These are phyloP conservation scores for Cephus pygmeus DNA, from an alignment of 2,888 invertebrate species.

Conservation along the genomic window DNA sequence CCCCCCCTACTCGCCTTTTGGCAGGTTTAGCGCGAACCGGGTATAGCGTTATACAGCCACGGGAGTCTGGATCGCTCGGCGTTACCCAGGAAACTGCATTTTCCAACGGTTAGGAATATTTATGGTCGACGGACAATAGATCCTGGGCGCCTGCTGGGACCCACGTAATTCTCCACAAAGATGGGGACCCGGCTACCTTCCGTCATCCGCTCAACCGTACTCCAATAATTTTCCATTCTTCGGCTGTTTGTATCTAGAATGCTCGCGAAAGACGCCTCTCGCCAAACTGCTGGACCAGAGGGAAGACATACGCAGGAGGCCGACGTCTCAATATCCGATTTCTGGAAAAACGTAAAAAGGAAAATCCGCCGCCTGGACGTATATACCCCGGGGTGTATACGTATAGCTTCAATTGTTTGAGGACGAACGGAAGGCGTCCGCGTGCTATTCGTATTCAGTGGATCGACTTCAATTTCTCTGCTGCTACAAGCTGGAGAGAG, in stretches of 20 bases:
- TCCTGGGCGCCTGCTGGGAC: neutral
- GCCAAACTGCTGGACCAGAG: neutral
- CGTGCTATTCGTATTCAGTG: constrained; percentile 3
- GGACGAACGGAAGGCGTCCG: neutral
- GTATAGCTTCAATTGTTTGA: neutral
- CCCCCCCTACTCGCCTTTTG: neutral
- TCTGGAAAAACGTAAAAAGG: constrained; percentile 29
- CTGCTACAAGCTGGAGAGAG: neutral
- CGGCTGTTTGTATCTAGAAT: neutral
- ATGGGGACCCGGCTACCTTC: constrained; percentile 1
- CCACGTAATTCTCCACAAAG: constrained; percentile 6
- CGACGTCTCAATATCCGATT: constrained; percentile 28
- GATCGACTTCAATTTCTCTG: constrained; percentile 8
- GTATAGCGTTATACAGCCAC: constrained; percentile 25
- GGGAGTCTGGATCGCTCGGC: constrained; percentile 31
- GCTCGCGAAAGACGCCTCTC: neutral
- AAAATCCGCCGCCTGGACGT: neutral
- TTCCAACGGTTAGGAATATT: constrained; percentile 57
- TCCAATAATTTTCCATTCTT: constrained; percentile 11
- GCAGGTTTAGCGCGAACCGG: constrained; percentile 19
- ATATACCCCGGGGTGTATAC: neutral
- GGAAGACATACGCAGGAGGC: neutral
- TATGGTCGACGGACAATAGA: constrained; percentile 56
- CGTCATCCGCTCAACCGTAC: neutral
- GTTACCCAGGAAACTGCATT: constrained; percentile 48